Percentiles rank a stretch among this genome's conserved stretches.
Evolutionary conservation across 1,140 invertebrate species (phyloP).

Genomic region (Propsilocerus akamusi): DNA sequence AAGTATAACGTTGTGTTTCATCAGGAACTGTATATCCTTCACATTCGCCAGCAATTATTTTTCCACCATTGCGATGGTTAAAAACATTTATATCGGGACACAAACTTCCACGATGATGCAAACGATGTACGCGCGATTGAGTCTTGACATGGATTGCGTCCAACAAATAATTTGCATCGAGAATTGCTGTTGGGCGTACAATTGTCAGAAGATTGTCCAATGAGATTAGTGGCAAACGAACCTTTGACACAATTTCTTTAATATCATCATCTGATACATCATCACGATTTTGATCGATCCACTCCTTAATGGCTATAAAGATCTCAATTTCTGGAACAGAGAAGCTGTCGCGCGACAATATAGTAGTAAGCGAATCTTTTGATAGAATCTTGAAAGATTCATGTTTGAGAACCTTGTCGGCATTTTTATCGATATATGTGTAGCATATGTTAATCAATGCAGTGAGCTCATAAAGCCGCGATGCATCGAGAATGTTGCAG

Average conservation of each 20-base stretch:
- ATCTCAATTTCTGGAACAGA: constrained; percentile 92
- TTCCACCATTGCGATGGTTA: constrained; percentile 49
- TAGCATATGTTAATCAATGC: constrained; percentile 44
- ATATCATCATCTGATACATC: constrained; percentile 33
- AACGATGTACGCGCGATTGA: constrained; percentile 50
- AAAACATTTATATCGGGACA: constrained; percentile 86
- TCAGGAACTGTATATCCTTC: constrained; percentile 73
- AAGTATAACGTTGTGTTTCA: constrained; percentile 71
- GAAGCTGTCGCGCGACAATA: constrained; percentile 87
- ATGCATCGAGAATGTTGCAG: constrained; percentile 83
- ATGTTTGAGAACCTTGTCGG: constrained; percentile 61
- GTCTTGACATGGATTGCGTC: constrained; percentile 82
- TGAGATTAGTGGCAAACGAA: constrained; percentile 73
- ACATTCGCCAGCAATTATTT: constrained; percentile 48
- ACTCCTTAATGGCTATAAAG: constrained; percentile 70
- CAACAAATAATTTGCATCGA: constrained; percentile 76
- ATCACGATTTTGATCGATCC: constrained; percentile 62
- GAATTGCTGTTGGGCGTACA: constrained; percentile 67
- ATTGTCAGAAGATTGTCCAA: constrained; percentile 71
- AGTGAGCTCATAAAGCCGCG: constrained; percentile 41
- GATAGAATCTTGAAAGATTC: constrained; percentile 73
- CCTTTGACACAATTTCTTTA: constrained; percentile 32
- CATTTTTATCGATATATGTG: constrained; percentile 77
- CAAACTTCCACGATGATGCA: constrained; percentile 64
- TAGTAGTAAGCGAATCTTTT: constrained; percentile 54